Evolutionary conservation across 2,888 invertebrate genomes (phyloP).

Genomic region (Leptinotarsa tumamoca): DNA sequence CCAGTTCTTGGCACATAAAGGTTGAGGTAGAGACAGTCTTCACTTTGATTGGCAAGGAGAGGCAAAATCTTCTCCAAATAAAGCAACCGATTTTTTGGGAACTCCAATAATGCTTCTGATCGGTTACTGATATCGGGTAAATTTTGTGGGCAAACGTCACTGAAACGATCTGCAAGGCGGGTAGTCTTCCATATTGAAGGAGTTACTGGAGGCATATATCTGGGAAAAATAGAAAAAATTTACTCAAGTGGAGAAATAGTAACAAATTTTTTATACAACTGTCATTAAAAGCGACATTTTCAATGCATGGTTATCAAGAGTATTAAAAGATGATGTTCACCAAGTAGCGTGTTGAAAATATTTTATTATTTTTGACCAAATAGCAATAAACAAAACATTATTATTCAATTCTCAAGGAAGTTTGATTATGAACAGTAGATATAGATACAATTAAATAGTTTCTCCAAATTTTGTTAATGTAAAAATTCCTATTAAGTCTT

Average conservation of each 20-base stretch:
- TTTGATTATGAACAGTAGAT: too few species aligned
- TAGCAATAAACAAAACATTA: too few species aligned
- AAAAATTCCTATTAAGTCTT: too few species aligned
- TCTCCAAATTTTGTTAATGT: too few species aligned
- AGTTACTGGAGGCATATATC: conserved; percentile 95
- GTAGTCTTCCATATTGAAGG: conserved; percentile 89
- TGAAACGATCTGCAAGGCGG: conserved; percentile 83
- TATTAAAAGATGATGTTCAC: too few species aligned
- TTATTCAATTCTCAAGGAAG: too few species aligned
- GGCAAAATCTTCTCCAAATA: conserved; percentile 88
- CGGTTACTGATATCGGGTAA: conserved; percentile 73
- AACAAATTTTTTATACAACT: too few species aligned
- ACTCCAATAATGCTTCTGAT: conserved; percentile 76
- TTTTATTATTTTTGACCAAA: too few species aligned
- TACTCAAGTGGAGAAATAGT: neutral
- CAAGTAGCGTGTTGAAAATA: too few species aligned
- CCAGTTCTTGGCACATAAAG: conserved; percentile 90
- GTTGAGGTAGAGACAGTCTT: conserved; percentile 98
- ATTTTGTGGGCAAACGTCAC: conserved; percentile 90
- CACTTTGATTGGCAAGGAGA: conserved; percentile 90
- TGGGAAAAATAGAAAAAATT: conserved; percentile 54
- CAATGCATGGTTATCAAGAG: too few species aligned
- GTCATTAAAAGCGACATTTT: too few species aligned
- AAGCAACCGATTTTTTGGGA: conserved; percentile 86
- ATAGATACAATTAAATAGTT: too few species aligned